Percentiles rank a stretch among this genome's conserved stretches.
Conservation (phyloP, 2,888 invertebrate species). For the Dendrolimus houi region DNA sequence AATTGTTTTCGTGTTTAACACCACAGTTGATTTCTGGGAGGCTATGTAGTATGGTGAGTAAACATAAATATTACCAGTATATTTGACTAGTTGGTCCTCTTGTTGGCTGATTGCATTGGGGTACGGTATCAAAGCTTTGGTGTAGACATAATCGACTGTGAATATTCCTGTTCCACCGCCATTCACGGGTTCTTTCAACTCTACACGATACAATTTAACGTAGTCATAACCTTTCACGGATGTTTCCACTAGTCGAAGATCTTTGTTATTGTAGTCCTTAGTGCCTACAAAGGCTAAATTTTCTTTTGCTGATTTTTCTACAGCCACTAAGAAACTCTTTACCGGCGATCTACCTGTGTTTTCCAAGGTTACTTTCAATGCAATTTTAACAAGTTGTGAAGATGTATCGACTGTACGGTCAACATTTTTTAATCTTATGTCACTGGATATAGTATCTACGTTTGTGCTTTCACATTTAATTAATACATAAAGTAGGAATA, state of each 20-base stretch:
- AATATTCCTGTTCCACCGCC: conserved; percentile 76
- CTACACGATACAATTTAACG: conserved; percentile 72
- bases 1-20: conserved; percentile 85
- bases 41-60: conserved; percentile 88
- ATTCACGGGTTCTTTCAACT: conserved; percentile 77
- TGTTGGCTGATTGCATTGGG: conserved; percentile 93
- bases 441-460: conserved; percentile 69
- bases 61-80: conserved; percentile 88
- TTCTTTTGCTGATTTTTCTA: conserved; percentile 78
- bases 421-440: conserved; percentile 84
- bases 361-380: conserved; percentile 87
- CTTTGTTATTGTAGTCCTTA: conserved; percentile 78
- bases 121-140: conserved; percentile 87
- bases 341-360: conserved; percentile 86
- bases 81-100: conserved; percentile 95
- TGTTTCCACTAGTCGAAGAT: conserved; percentile 70
- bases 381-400: conserved; percentile 91
- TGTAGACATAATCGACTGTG: conserved; percentile 83
- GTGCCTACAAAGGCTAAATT: conserved; percentile 86
- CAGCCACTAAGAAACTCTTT: conserved; percentile 81
- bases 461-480: conserved; percentile 42
- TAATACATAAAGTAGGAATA: conserved; percentile 45
- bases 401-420: conserved; percentile 91
- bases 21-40: conserved; percentile 89
- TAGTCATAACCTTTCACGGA: conserved; percentile 68